Percentiles rank a stretch among this genome's conserved stretches.
Conservation (phyloP, 1,140 invertebrate species). For the Teleogryllus occipitalis region DNA sequence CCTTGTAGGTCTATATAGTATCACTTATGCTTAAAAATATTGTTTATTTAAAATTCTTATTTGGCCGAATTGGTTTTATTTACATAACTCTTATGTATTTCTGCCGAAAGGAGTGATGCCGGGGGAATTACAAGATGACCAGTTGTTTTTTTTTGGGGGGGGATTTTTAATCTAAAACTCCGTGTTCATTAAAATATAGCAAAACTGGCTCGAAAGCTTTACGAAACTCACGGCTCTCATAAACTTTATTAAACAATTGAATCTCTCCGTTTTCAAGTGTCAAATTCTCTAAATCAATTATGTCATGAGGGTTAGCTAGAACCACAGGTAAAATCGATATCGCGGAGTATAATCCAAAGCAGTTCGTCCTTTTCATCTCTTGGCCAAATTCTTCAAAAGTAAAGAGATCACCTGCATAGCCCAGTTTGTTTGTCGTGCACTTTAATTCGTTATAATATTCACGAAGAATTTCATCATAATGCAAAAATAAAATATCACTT, state of each 20-base stretch:
- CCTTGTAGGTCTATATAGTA: too few relatives aligned
- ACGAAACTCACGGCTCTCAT: neutral
- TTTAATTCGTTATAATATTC: conserved; percentile 14
- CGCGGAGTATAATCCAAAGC: conserved; percentile 19
- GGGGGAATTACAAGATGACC: too few relatives aligned
- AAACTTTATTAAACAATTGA: too few relatives aligned
- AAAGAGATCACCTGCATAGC: neutral
- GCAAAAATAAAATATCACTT: too few relatives aligned
- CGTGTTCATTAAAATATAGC: conserved; percentile 6
- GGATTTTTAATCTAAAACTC: too few relatives aligned
- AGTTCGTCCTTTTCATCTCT: conserved; percentile 13
- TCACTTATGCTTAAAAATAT: too few relatives aligned
- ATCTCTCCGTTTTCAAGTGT: neutral
- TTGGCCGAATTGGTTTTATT: too few relatives aligned
- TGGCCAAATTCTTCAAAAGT: conserved; percentile 1
- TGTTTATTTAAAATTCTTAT: too few relatives aligned
- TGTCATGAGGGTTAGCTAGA: neutral
- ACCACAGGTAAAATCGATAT: conserved; percentile 7
- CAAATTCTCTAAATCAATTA: conserved; percentile 5
- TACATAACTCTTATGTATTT: too few relatives aligned
- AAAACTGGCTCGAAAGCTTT: neutral
- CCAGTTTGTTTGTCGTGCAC: neutral
- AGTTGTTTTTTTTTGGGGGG: too few relatives aligned
- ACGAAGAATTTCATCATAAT: too few relatives aligned
- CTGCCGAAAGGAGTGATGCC: too few relatives aligned